Conservation (phyloP, 2,888 invertebrate species). For the Scaptomyza flava region DNA sequence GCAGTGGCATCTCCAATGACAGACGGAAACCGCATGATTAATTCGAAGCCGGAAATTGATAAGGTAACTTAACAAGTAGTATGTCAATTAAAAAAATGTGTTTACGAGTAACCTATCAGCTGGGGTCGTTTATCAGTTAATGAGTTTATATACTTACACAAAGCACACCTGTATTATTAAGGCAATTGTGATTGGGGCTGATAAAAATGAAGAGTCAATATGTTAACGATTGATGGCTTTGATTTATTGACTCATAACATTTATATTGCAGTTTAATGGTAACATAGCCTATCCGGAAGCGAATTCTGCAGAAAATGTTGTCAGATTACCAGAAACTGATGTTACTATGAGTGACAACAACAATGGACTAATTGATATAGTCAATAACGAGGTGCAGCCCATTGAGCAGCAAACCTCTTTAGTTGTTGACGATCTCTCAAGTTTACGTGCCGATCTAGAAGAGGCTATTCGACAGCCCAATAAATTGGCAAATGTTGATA, state of each 20-base stretch:
- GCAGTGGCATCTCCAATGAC: constrained; percentile 54
- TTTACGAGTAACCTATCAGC: constrained; percentile 9
- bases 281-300: constrained; percentile 42
- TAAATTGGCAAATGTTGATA: constrained; percentile 62
- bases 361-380: constrained; percentile 52
- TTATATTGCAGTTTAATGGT: constrained; percentile 42
- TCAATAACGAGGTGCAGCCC: constrained; percentile 65
- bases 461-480: constrained; percentile 65
- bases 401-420: constrained; percentile 35
- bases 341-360: constrained; percentile 30
- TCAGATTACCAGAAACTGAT: constrained; percentile 63
- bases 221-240: constrained; percentile 11
- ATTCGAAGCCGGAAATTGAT: constrained; percentile 18
- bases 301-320: constrained; percentile 65
- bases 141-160: constrained; percentile 12
- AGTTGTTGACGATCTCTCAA: constrained; percentile 19
- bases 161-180: background rate
- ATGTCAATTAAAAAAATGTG: constrained; percentile 2
- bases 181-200: background rate
- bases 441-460: constrained; percentile 62
- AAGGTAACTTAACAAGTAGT: constrained; percentile 28
- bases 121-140: constrained; percentile 24
- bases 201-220: constrained; percentile 32
- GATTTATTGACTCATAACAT: constrained; percentile 27
- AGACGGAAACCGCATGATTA: constrained; percentile 24